Conservation (phyloP, 2,888 invertebrate genomes). For the Romanomermis culicivorax region DNA sequence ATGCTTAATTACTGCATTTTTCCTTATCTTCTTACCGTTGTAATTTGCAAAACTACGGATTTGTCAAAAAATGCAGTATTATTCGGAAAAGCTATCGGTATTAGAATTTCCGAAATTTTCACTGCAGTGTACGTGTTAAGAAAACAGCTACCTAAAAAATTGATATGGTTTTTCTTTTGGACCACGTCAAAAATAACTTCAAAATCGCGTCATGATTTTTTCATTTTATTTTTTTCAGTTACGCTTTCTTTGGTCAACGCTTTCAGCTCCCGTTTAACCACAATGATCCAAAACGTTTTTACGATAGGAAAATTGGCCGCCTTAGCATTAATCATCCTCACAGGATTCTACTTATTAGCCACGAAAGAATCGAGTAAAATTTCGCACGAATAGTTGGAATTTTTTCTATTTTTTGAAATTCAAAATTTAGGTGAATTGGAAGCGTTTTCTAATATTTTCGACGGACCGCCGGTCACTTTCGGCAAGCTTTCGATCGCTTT, state of each 20-base stretch:
- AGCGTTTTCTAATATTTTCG: conserved; percentile 58
- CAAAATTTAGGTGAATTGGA: conserved; percentile 53
- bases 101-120: too few species aligned
- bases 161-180: too few species aligned
- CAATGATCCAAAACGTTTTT: conserved; percentile 84
- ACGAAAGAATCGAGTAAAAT: conserved; percentile 44
- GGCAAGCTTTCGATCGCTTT: conserved; percentile 80
- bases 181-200: neutral
- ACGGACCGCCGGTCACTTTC: conserved; percentile 61
- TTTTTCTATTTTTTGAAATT: neutral
- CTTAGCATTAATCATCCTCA: conserved; percentile 70
- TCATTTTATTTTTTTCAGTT: conserved; percentile 39
- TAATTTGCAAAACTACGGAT: too few species aligned
- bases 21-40: too few species aligned
- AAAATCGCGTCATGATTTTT: neutral
- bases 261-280: conserved; percentile 86
- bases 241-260: conserved; percentile 83
- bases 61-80: too few species aligned
- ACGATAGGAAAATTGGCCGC: conserved; percentile 84
- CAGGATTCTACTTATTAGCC: conserved; percentile 62
- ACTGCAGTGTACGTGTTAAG: too few species aligned
- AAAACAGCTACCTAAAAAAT: too few species aligned
- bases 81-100: too few species aligned
- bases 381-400: neutral
- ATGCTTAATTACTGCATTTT: too few species aligned